phyloP scores from a whole-genome alignment of 2,888 invertebrate genomes.

The Orthosia cruda region DNA sequence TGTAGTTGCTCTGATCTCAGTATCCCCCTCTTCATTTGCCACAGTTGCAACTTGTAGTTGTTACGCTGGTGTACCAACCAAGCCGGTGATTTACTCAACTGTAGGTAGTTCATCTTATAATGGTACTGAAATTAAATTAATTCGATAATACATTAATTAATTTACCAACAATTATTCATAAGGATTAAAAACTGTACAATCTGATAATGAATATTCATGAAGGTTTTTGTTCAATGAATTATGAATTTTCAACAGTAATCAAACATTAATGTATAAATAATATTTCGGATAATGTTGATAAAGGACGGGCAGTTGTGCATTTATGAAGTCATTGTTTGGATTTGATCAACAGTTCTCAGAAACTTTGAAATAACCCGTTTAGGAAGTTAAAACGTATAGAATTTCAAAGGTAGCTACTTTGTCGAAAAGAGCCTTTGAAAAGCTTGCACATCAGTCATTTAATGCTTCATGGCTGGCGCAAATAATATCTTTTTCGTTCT shows the following conservation, averaged over 20 bases:
- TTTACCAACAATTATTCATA: constrained; percentile 24
- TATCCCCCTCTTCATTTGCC: constrained; percentile 87
- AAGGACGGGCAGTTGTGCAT: background rate
- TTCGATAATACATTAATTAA: background rate
- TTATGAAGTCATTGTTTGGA: background rate
- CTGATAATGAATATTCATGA: constrained; percentile 46
- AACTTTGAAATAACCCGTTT: background rate
- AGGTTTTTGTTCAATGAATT: constrained; percentile 21
- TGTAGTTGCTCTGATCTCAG: constrained; percentile 79
- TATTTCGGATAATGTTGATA: constrained; percentile 1
- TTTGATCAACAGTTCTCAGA: background rate
- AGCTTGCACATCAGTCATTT: background rate
- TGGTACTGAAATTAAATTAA: constrained; percentile 79
- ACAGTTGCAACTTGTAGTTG: constrained; percentile 83
- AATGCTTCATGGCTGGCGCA: too few relatives aligned
- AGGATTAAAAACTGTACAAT: constrained; percentile 48
- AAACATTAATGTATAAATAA: constrained; percentile 25
- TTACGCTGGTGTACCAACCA: constrained; percentile 81
- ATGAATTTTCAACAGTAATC: constrained; percentile 14
- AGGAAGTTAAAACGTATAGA: background rate
- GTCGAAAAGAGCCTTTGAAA: background rate
- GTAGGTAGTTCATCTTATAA: constrained; percentile 84
- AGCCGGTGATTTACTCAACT: constrained; percentile 79
- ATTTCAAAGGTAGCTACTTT: background rate
- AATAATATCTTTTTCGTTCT: too few relatives aligned